A percentile compares a stretch with the other conserved stretches of the same genome.
phyloP scores from a whole-genome alignment of 92 coral and sea anemone species.

The Blastomussa wellsi region DNA sequence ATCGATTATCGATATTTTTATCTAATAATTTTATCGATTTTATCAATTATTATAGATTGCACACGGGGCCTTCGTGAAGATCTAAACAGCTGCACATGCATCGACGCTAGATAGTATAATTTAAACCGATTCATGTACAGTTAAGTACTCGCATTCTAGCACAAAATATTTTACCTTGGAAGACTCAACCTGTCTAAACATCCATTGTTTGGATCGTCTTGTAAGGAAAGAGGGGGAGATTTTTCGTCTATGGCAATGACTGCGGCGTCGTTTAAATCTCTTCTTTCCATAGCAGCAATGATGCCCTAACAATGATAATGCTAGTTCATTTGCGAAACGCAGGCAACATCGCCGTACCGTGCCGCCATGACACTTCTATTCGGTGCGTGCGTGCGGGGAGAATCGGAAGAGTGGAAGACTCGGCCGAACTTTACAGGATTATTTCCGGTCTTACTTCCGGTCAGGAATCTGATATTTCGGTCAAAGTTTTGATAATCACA shows the following conservation, averaged over 20 bases:
- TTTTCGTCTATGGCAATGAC: conserved; percentile 49
- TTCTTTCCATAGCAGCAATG: conserved; percentile 9
- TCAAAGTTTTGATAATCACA: too few species aligned
- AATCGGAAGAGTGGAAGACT: background rate
- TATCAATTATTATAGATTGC: too few species aligned
- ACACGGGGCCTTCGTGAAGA: too few species aligned
- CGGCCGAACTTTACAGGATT: background rate
- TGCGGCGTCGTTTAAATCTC: background rate
- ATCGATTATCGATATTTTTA: too few species aligned
- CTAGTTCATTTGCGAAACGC: background rate
- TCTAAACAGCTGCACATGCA: too few species aligned
- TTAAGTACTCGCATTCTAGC: background rate
- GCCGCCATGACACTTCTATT: too few species aligned
- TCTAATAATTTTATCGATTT: too few species aligned
- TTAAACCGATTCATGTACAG: too few species aligned
- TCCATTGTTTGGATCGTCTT: conserved; percentile 22
- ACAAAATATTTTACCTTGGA: background rate
- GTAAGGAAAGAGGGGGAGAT: conserved; percentile 64
- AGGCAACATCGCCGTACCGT: too few species aligned
- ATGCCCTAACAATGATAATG: background rate
- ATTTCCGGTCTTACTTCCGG: background rate
- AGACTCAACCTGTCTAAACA: conserved; percentile 18
- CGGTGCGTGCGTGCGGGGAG: too few species aligned
- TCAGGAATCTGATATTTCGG: too few species aligned
- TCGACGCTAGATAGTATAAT: too few species aligned